Evolutionary conservation across 2,113 vertebrate genomes (phyloP).

Genomic region (Heloderma charlesbogerti): DNA sequence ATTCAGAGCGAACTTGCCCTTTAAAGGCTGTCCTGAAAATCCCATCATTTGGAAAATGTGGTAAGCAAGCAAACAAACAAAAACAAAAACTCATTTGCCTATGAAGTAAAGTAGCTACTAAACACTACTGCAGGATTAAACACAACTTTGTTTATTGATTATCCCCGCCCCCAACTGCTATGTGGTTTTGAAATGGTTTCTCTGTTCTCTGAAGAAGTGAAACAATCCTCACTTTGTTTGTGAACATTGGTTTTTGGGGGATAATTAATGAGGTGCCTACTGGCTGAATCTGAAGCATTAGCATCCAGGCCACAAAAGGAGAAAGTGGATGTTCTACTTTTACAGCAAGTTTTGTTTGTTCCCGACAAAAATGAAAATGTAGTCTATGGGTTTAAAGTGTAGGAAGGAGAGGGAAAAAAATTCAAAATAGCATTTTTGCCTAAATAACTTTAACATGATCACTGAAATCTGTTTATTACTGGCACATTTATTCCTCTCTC

Average conservation of each 20-base stretch:
- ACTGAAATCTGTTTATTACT: background rate
- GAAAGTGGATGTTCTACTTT: background rate
- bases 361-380: background rate
- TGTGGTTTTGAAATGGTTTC: background rate
- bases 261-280: slow-evolving; percentile 23
- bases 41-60: background rate
- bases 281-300: background rate
- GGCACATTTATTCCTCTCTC: background rate
- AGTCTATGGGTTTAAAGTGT: background rate
- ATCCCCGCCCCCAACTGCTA: too few relatives aligned
- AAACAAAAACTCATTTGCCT: too few relatives aligned
- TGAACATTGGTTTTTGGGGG: background rate
- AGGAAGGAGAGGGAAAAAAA: background rate
- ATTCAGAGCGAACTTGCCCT: background rate
- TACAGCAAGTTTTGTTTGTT: background rate
- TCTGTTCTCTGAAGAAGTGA: background rate
- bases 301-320: background rate
- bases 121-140: background rate
- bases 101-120: background rate
- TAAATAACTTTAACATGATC: background rate
- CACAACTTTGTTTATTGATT: background rate
- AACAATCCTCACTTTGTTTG: slow-evolving; percentile 27
- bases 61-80: background rate
- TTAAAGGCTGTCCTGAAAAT: background rate
- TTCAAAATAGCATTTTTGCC: background rate